Conservation (phyloP, 2,113 vertebrate genomes). For the Macquaria ambigua region DNA sequence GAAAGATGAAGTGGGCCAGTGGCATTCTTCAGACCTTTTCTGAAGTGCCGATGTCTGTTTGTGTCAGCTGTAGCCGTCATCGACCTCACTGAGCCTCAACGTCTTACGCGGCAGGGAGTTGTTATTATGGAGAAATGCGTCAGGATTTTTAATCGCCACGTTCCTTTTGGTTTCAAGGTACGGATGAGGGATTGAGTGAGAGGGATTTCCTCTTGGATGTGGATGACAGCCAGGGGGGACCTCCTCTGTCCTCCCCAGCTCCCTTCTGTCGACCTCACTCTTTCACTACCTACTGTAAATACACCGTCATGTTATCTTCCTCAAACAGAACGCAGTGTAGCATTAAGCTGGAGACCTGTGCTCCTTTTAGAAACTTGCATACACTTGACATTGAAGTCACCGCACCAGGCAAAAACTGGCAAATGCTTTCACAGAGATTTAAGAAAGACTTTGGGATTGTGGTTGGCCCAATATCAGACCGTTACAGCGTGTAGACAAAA, state of each 20-base stretch:
- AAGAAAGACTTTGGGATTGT: background rate
- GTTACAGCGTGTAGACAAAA: background rate
- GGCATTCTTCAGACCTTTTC: conserved; percentile 69
- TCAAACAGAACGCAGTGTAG: background rate
- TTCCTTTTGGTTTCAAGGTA: conserved; percentile 24
- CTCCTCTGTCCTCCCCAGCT: conserved; percentile 21
- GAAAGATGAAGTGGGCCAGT: conserved; percentile 71
- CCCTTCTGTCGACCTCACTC: conserved; percentile 26
- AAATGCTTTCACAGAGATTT: background rate
- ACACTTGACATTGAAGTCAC: background rate
- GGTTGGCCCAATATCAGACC: background rate
- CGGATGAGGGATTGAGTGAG: conserved; percentile 17
- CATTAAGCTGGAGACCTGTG: background rate
- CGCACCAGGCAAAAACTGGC: background rate
- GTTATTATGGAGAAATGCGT: conserved; percentile 2
- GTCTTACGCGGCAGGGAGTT: background rate
- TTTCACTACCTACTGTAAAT: conserved; percentile 24
- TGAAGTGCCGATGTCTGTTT: conserved; percentile 31
- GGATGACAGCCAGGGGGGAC: conserved; percentile 21
- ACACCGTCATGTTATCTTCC: conserved; percentile 12
- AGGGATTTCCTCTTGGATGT: conserved; percentile 42
- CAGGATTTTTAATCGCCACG: conserved; percentile 11
- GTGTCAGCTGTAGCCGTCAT: conserved; percentile 34
- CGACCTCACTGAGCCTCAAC: background rate
- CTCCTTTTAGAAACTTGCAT: background rate